Percentiles rank a stretch among this genome's conserved stretches.
These are phyloP conservation scores for Chlamydotis undulata DNA, from an alignment of 2,113 vertebrate genomes.

Conservation along the genomic window DNA sequence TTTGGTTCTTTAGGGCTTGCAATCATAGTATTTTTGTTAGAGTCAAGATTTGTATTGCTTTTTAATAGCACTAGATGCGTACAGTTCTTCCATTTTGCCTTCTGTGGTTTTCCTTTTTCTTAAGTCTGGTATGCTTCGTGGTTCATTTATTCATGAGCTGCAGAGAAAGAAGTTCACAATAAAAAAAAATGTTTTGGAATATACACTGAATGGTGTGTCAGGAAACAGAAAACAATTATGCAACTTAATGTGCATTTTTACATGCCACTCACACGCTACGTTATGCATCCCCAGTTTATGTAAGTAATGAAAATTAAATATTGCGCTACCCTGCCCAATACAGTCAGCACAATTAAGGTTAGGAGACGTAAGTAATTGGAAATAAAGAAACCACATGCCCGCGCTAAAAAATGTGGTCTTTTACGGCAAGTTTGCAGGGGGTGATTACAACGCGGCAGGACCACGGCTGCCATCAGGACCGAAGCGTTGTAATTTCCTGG, in stretches of 20 bases:
- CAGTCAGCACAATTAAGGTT: not conserved
- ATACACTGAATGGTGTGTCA: not conserved
- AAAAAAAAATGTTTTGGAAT: conserved; percentile 11
- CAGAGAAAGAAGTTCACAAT: not conserved
- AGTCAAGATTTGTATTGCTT: not conserved
- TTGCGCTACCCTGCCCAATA: not conserved
- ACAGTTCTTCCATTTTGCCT: not conserved
- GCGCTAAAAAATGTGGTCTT: accelerated
- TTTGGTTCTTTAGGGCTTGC: not conserved
- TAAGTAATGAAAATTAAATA: conserved; percentile 10
- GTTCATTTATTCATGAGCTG: conserved; percentile 36
- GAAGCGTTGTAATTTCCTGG: not conserved
- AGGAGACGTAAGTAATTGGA: not conserved
- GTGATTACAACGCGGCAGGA: accelerated
- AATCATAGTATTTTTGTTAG: not conserved
- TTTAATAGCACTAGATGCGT: not conserved
- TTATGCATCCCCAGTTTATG: not conserved
- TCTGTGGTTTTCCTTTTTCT: conserved; percentile 39
- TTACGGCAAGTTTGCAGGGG: not conserved
- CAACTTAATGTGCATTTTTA: not conserved
- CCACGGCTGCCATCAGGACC: not conserved
- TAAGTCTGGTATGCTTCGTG: not conserved
- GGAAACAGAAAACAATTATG: not conserved
- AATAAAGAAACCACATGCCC: not conserved
- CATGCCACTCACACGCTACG: not conserved